Percentiles rank a stretch among this genome's conserved stretches.
phyloP scores from a whole-genome alignment of 2,797 vertebrate species.

The Labroides dimidiatus region DNA sequence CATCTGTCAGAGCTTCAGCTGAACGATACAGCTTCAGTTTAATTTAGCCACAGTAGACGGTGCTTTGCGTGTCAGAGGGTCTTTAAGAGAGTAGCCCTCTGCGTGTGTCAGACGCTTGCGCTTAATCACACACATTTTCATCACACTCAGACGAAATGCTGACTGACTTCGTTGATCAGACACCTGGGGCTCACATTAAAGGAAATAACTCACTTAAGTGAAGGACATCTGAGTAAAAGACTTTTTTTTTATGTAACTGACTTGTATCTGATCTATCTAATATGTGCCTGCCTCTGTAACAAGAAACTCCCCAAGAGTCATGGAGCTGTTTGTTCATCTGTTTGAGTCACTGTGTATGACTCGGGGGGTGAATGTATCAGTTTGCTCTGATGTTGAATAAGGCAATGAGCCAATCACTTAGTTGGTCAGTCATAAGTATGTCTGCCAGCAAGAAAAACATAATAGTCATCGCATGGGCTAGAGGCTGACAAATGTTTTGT shows the following conservation, averaged over 20 bases:
- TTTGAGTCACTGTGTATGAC: slow-evolving; percentile 51
- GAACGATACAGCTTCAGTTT: slow-evolving; percentile 46
- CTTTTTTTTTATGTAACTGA: slow-evolving; percentile 51
- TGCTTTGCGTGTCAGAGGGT: slow-evolving; percentile 70
- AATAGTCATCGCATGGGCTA: slow-evolving; percentile 2
- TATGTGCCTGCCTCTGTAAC: slow-evolving; percentile 16
- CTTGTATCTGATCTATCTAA: slow-evolving; percentile 38
- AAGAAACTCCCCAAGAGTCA: slow-evolving; percentile 20
- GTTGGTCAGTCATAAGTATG: slow-evolving; percentile 11
- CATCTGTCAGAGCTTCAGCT: slow-evolving; percentile 30
- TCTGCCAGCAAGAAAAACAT: not conserved
- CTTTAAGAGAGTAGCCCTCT: slow-evolving; percentile 64
- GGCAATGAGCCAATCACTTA: slow-evolving; percentile 6
- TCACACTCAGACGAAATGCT: slow-evolving; percentile 52
- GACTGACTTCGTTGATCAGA: slow-evolving; percentile 55
- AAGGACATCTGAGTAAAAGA: slow-evolving; percentile 34
- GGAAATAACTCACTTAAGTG: slow-evolving; percentile 70
- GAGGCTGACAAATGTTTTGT: slow-evolving; percentile 22
- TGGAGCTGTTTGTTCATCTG: slow-evolving; percentile 3
- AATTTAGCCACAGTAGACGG: slow-evolving; percentile 42
- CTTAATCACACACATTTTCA: slow-evolving; percentile 64
- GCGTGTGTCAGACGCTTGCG: slow-evolving; percentile 43
- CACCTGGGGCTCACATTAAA: slow-evolving; percentile 62
- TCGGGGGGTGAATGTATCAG: slow-evolving; percentile 14
- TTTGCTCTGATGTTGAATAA: slow-evolving; percentile 21